These are phyloP conservation scores for Agrochola circellaris DNA, from an alignment of 2,888 invertebrate genomes.

Conservation along the genomic window DNA sequence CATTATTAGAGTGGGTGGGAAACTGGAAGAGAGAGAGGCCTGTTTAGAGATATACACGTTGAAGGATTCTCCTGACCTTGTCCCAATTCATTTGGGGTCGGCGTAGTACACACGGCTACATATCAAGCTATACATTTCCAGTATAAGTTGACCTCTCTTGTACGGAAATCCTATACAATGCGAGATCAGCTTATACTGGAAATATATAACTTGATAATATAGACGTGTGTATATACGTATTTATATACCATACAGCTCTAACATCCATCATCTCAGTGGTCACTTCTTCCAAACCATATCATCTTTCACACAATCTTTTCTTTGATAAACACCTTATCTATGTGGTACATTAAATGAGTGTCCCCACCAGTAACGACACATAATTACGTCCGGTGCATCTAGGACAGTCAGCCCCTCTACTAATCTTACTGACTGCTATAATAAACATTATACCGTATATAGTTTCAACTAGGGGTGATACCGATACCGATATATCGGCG, in stretches of 20 bases:
- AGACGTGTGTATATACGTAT: neutral
- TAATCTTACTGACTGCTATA: constrained; percentile 1
- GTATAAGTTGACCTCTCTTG: no score
- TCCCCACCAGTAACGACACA: neutral
- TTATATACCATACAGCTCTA: neutral
- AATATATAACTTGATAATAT: no score
- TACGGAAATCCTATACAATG: no score
- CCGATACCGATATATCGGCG: no score
- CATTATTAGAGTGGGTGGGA: neutral
- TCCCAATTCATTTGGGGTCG: neutral
- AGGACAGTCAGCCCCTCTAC: neutral
- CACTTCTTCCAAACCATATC: neutral
- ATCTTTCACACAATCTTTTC: neutral
- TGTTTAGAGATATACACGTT: neutral
- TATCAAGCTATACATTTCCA: no score
- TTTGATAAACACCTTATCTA: neutral
- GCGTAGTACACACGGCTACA: no score
- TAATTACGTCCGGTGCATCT: constrained; percentile 29
- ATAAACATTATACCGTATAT: neutral
- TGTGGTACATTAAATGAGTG: neutral
- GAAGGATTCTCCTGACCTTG: neutral
- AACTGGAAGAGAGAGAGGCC: neutral
- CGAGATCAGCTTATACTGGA: no score
- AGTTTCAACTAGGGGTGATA: no score
- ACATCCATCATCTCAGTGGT: neutral